phyloP scores from a whole-genome alignment of 2,113 vertebrate genomes.

The Sciurus niger region DNA sequence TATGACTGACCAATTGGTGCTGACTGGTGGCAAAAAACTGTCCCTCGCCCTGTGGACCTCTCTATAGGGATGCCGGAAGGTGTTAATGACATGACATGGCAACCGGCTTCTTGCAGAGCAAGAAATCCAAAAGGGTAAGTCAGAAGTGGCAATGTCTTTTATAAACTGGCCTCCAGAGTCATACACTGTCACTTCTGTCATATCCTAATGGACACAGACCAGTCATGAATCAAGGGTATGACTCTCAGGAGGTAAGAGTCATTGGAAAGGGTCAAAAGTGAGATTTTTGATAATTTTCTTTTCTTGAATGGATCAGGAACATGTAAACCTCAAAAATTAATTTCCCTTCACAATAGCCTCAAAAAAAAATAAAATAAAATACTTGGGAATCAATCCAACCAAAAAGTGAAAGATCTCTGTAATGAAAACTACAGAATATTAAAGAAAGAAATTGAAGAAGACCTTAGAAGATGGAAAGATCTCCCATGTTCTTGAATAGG shows the following conservation, averaged over 20 bases:
- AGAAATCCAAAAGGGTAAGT: neutral
- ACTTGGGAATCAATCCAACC: too few species aligned
- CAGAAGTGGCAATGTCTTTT: neutral
- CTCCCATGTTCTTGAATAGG: too few species aligned
- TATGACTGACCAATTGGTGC: neutral
- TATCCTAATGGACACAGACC: neutral
- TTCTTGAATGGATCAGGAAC: neutral
- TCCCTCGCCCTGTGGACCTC: neutral
- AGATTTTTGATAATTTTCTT: conserved; percentile 35
- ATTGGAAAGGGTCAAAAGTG: neutral
- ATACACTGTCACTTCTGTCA: neutral
- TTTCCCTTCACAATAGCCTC: too few species aligned
- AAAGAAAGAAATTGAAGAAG: too few species aligned
- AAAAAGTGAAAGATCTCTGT: too few species aligned
- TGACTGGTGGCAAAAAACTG: neutral
- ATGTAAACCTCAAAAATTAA: neutral
- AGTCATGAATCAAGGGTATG: neutral
- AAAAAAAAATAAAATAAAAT: too few species aligned
- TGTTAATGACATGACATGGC: neutral
- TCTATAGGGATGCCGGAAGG: neutral
- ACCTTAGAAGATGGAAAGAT: too few species aligned
- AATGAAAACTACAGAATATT: too few species aligned
- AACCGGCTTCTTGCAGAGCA: neutral
- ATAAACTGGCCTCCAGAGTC: neutral
- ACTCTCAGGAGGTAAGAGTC: neutral